Percentiles rank a stretch among this genome's conserved stretches.
Evolutionary conservation across 2,113 vertebrate genomes (phyloP).

Genomic region (Oreochromis spilurus): DNA sequence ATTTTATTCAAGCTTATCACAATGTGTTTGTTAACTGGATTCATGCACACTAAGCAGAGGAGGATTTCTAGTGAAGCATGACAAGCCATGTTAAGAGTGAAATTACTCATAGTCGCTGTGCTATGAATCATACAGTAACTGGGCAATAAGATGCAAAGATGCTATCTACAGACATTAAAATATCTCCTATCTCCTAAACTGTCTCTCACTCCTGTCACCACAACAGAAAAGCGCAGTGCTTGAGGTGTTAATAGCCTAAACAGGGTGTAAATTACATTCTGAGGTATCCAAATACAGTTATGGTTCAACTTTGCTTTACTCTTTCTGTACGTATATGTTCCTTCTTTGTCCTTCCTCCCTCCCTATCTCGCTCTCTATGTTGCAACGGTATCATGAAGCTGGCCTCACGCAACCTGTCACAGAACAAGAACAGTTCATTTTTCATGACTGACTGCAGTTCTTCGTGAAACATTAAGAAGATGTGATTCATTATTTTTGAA

Average conservation of each 20-base stretch:
- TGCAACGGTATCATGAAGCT: background rate
- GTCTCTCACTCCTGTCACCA: background rate
- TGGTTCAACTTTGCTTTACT: background rate
- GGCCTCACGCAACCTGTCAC: background rate
- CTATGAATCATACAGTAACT: background rate
- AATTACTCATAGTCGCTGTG: background rate
- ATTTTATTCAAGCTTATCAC: background rate
- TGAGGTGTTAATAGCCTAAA: background rate
- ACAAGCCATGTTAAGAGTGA: background rate
- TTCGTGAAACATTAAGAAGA: background rate
- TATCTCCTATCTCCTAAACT: background rate
- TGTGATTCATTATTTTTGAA: background rate
- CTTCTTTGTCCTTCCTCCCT: background rate
- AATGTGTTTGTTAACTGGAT: background rate
- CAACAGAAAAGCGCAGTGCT: background rate
- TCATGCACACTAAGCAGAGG: background rate
- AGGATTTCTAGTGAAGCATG: background rate
- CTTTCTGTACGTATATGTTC: background rate
- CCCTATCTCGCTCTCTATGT: background rate
- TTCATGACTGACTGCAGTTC: background rate
- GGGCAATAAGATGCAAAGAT: background rate
- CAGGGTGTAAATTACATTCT: background rate
- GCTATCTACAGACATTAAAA: background rate
- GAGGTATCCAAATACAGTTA: background rate
- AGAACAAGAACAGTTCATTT: background rate